phyloP scores from a whole-genome alignment of 2,797 vertebrate genomes.

The Nyctalus aviator region DNA sequence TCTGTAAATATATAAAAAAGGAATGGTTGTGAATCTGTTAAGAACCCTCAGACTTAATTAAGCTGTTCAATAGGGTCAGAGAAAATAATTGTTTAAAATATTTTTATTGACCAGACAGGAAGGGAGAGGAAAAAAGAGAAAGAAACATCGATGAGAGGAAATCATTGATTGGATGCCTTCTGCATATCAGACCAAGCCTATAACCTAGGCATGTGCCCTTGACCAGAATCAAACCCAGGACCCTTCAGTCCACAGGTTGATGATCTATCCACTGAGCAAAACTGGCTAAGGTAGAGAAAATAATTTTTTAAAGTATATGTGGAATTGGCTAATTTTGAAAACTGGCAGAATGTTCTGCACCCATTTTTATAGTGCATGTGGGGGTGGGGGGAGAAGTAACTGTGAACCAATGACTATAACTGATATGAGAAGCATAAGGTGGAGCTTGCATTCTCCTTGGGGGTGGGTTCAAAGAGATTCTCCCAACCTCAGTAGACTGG shows the following conservation, averaged over 20 bases:
- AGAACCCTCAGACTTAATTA: not conserved
- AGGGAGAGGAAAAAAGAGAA: too few relatives aligned
- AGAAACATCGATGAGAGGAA: too few relatives aligned
- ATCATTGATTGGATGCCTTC: too few relatives aligned
- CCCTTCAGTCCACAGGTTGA: too few relatives aligned
- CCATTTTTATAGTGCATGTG: not conserved
- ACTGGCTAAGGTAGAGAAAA: not conserved
- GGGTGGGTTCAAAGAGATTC: not conserved
- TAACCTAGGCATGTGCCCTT: too few relatives aligned
- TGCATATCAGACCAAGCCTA: too few relatives aligned
- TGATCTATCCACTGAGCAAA: too few relatives aligned
- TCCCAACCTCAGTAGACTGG: not conserved
- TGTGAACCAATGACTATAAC: not conserved
- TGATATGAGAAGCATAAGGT: not conserved
- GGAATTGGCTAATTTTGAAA: not conserved
- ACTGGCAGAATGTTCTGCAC: not conserved
- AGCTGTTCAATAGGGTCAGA: not conserved
- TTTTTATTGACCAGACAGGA: too few relatives aligned
- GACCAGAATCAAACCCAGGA: too few relatives aligned
- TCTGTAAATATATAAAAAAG: not conserved
- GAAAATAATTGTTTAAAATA: not conserved
- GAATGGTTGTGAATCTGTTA: slow-evolving; percentile 3
- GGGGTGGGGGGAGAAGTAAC: not conserved
- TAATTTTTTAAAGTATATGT: not conserved
- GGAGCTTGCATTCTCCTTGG: not conserved